phyloP scores from a whole-genome alignment of 2,888 invertebrate genomes.

The Cephus nigrinus region DNA sequence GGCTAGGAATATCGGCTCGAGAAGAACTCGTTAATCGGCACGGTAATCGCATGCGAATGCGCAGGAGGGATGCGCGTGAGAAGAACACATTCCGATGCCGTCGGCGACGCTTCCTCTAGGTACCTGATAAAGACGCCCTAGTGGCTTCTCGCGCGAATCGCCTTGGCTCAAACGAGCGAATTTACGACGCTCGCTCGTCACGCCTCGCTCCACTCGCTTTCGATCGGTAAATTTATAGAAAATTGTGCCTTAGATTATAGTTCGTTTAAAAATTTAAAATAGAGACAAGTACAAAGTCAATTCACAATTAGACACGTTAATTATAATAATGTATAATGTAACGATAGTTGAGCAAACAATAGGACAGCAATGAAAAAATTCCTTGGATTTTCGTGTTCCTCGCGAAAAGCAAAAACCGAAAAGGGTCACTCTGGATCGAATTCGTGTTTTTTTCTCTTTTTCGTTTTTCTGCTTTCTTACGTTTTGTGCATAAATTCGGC shows the following conservation, averaged over 20 bases:
- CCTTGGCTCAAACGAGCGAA: neutral
- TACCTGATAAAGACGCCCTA: neutral
- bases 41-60: neutral
- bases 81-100: neutral
- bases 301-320: slow-evolving; percentile 25
- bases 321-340: slow-evolving; percentile 17
- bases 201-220: slow-evolving; percentile 2
- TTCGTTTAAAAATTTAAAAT: slow-evolving; percentile 5
- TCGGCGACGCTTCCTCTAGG: neutral
- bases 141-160: neutral
- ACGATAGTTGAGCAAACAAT: slow-evolving; percentile 50
- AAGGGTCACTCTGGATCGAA: neutral
- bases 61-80: neutral
- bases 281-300: slow-evolving; percentile 26
- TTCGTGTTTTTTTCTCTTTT: neutral
- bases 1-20: neutral
- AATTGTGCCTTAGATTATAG: slow-evolving; percentile 35
- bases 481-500: neutral
- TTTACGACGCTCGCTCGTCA: neutral
- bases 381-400: slow-evolving; percentile 28
- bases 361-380: slow-evolving; percentile 45
- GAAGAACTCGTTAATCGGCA: neutral
- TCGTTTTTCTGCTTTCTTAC: neutral
- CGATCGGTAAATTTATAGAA: slow-evolving; percentile 36
- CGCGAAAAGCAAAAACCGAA: slow-evolving; percentile 1